Percentiles rank a stretch among this genome's conserved stretches.
Conservation (phyloP, 2,797 vertebrate genomes). For the Amniataba percoides region DNA sequence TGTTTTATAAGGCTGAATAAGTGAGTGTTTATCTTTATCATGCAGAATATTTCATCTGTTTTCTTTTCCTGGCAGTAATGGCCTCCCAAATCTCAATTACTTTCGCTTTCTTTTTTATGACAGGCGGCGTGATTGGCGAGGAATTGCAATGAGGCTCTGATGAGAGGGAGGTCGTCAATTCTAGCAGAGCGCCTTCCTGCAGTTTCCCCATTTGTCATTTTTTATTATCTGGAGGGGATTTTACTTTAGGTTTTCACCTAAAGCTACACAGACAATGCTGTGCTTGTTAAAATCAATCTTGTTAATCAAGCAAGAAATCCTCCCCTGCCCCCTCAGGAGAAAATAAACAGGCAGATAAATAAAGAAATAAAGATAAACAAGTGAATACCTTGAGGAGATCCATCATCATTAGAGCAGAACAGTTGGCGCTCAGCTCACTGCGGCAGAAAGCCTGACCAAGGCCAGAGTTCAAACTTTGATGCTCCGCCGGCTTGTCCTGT, state of each 20-base stretch:
- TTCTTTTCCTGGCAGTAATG: background rate
- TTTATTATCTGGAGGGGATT: background rate
- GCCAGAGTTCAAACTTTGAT: constrained; percentile 27
- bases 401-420: constrained; percentile 41
- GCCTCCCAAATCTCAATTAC: background rate
- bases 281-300: constrained; percentile 32
- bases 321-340: background rate
- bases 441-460: constrained; percentile 7
- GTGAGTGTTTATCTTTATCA: background rate
- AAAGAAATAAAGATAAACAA: constrained; percentile 44
- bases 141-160: background rate
- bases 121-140: background rate
- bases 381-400: constrained; percentile 45
- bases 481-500: constrained; percentile 16
- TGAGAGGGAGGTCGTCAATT: background rate
- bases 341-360: constrained; percentile 40
- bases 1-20: too few species aligned
- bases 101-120: background rate
- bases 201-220: background rate
- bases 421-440: background rate
- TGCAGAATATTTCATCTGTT: background rate
- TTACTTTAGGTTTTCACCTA: constrained; percentile 6
- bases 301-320: constrained; percentile 25
- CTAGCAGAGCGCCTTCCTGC: constrained; percentile 13
- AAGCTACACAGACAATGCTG: background rate